Conservation (phyloP, 2,888 invertebrate species). For the Pandemis cinnamomeana region DNA sequence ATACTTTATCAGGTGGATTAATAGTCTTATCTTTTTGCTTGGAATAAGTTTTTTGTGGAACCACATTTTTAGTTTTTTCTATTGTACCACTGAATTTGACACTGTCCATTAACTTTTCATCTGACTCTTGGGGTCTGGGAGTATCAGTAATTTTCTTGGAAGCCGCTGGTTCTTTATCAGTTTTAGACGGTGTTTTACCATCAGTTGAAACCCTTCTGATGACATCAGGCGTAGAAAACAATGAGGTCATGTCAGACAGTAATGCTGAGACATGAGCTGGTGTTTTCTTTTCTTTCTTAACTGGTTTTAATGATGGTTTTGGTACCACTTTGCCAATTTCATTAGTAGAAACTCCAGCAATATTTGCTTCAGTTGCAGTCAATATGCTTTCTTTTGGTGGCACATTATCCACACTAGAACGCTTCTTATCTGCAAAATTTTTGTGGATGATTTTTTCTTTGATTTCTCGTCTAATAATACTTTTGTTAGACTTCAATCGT, state of each 20-base stretch:
- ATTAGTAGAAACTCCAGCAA: constrained; percentile 47
- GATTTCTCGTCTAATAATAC: constrained; percentile 64
- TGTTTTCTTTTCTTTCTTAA: constrained; percentile 84
- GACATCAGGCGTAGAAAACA: constrained; percentile 92
- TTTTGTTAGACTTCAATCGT: constrained; percentile 65
- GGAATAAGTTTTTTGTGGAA: constrained; percentile 57
- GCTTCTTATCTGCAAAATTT: constrained; percentile 61
- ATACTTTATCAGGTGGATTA: constrained; percentile 57
- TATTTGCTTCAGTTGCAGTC: constrained; percentile 57
- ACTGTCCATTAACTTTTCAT: constrained; percentile 48
- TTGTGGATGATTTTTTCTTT: constrained; percentile 72
- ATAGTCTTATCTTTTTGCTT: constrained; percentile 60
- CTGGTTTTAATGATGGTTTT: constrained; percentile 71
- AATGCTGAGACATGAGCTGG: constrained; percentile 84
- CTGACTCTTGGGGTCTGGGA: constrained; percentile 50
- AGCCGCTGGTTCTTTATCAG: constrained; percentile 73
- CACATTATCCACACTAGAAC: constrained; percentile 55
- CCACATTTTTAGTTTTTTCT: constrained; percentile 55
- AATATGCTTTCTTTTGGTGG: constrained; percentile 58
- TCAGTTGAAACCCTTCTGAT: constrained; percentile 87
- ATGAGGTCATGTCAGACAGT: constrained; percentile 86
- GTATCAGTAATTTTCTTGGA: constrained; percentile 54
- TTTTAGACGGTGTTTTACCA: constrained; percentile 74
- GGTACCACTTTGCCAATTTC: constrained; percentile 71
- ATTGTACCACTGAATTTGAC: constrained; percentile 46